Conservation (phyloP, 2,113 vertebrate species). For the Ramphastos sulfuratus region DNA sequence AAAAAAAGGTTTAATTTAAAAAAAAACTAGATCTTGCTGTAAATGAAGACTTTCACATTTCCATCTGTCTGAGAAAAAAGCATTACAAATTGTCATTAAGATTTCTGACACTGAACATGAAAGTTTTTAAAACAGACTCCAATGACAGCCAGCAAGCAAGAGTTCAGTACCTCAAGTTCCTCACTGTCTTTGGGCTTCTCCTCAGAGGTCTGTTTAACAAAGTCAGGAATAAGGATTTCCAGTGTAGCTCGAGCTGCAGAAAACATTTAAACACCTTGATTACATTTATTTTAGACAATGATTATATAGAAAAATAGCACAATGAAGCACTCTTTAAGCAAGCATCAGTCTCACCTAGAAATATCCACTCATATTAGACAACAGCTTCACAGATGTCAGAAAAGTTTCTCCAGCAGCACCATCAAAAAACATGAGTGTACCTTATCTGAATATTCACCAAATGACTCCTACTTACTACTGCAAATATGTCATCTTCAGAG, state of each 20-base stretch:
- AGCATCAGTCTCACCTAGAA: not conserved
- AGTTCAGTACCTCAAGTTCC: slow-evolving; percentile 89
- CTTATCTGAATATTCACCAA: not conserved
- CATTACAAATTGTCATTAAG: accelerated
- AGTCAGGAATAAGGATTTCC: slow-evolving; percentile 99
- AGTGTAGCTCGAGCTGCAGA: slow-evolving; percentile 93
- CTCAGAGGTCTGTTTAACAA: slow-evolving; percentile 98
- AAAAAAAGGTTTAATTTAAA: not conserved
- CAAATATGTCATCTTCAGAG: not conserved
- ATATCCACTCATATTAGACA: not conserved
- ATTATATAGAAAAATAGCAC: not conserved
- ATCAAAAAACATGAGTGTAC: accelerated
- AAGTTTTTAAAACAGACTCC: not conserved
- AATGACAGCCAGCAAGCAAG: not conserved
- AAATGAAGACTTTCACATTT: not conserved
- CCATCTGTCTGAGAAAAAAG: not conserved
- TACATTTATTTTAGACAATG: not conserved
- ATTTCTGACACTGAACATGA: not conserved
- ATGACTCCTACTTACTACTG: not conserved
- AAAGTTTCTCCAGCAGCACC: not conserved
- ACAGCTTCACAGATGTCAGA: not conserved
- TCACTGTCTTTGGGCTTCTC: slow-evolving; percentile 96
- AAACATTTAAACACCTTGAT: not conserved
- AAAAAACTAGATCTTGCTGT: not conserved
- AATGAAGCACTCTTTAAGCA: not conserved